Percentiles rank a stretch among this genome's conserved stretches.
These are phyloP conservation scores for Eurystomus glaucurus DNA, from an alignment of 2,797 vertebrate species.

Conservation along the genomic window DNA sequence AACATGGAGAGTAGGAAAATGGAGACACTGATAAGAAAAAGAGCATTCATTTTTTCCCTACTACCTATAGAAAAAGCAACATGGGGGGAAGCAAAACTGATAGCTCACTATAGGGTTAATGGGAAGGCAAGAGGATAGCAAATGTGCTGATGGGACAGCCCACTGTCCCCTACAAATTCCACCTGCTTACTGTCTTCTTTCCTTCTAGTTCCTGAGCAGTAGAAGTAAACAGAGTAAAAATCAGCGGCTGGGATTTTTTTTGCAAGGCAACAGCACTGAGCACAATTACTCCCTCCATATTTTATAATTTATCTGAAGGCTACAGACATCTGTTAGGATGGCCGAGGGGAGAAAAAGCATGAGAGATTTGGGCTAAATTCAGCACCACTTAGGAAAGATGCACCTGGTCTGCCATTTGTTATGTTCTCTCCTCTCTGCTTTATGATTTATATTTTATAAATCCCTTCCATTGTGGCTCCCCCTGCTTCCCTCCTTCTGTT, in stretches of 20 bases:
- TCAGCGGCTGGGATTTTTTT: neutral
- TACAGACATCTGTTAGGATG: constrained; percentile 61
- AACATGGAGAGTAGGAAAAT: neutral
- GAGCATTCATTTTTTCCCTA: neutral
- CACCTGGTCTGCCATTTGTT: constrained; percentile 71
- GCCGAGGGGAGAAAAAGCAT: constrained; percentile 39
- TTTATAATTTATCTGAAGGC: constrained; percentile 67
- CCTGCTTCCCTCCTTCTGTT: constrained; percentile 47
- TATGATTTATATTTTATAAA: constrained; percentile 70
- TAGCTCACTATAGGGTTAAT: neutral
- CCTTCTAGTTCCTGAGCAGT: neutral
- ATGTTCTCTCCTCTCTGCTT: constrained; percentile 35
- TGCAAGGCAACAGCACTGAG: neutral
- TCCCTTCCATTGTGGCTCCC: neutral
- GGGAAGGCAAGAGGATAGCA: neutral
- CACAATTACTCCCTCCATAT: constrained; percentile 26
- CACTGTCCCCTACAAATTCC: neutral
- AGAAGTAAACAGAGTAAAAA: neutral
- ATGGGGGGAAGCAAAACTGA: neutral
- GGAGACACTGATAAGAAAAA: neutral
- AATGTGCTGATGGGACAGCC: neutral
- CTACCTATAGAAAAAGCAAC: neutral
- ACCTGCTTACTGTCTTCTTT: neutral
- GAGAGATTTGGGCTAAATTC: constrained; percentile 68
- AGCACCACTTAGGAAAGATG: constrained; percentile 57